Evolutionary conservation across 92 coral and sea anemone genomes (phyloP), one percentile per base, ranked within the genome.

Genomic region (Umimayanthus chanpuru): DNA sequence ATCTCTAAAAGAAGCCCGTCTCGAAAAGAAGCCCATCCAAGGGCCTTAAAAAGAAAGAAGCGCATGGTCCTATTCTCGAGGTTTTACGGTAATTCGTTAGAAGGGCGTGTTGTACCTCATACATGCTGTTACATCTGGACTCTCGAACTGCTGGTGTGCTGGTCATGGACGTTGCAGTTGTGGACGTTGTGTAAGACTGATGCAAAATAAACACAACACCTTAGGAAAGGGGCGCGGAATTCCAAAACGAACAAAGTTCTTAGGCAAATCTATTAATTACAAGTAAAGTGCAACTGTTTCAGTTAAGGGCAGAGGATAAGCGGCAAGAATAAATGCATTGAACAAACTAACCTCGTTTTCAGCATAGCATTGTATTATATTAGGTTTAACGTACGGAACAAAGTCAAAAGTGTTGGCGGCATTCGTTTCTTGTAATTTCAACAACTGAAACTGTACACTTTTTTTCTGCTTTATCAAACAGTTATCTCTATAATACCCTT

Each of bases 111-210:
- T 32, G 41, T 88, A 91, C 94, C 94, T 91, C 94, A 81, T 72
- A 91, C 44, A 89, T 70, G 40, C 92, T 91, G 88, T 85, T 85
- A 79, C 91, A 88, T 47, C 94, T 90, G 29, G 94, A 85, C 30
- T 88, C 90, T 38, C 91, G 86, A 7, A 20, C 77, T n/a, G 82
- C 85, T 39, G 85, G 26, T 21, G 75, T 23, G 38, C 23, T 81
- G 55, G 85, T 65, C 73, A 39, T 81, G 9, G 75, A 10, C 20
- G 85, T 18, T 29, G n/a, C 25, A 21, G 14, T 61, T 61, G 29
- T n/a, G 20, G 73, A 18, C 53, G 75, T 64, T 20, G 75, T 81
- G 36, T 68, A 38, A 5, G 50, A 43, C 73, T 81, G 20, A 58
- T 18, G 7, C 68, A 65, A 61, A 81, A 28, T 25, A 80, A 30